Evolutionary conservation across 2,888 invertebrate species (phyloP), one percentile per base, ranked within the genome.

Genomic region (Eremobia ochroleuca): DNA sequence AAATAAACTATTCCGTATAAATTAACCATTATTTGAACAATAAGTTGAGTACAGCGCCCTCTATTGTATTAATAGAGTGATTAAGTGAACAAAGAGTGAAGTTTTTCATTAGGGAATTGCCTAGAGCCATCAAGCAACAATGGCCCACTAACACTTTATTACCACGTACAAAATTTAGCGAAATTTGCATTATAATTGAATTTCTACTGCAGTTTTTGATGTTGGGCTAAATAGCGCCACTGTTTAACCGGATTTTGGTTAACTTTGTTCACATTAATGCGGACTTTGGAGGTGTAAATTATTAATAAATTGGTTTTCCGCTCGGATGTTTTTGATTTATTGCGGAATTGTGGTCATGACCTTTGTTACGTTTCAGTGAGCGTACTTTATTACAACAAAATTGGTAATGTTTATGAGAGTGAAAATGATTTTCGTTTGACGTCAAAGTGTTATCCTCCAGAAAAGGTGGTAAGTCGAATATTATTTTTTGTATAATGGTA

Each of bases 31-130:
- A 64, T 77, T 55, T 37, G 55, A 81, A 88, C 85, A 88, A 86
- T 85, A 88, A 86, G 73, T 83, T 88, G 68, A 83, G 78, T 61
- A 83, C 83, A 88, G 67, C 64, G 64, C 80, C 80, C 83, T 86
- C 87, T 89, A 79, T 89, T 89, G 77, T 87, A 87, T 75, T 87
- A 89, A 86, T 87, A 82, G 71, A 77, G 86, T 85, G 86, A 87
- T 88, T 89, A 85, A 87, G 79, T 46, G 79, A 85, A 89, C 88
- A 87, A 89, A 88, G 87, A 85, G 4, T 67, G 64, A 84, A 86
- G 83, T 89, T 88, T 88, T 89, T 85, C 87, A 87, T 83, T 83
- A 82, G 68, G 49, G 75, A 87, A 86, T 82, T 68, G 83, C 89
- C 80, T 74, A 67, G 76, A 73, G 88, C 85, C 34, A 78, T 81